These are phyloP conservation scores for Hyalella azteca DNA, from an alignment of 2,888 invertebrate species.

Conservation along the genomic window DNA sequence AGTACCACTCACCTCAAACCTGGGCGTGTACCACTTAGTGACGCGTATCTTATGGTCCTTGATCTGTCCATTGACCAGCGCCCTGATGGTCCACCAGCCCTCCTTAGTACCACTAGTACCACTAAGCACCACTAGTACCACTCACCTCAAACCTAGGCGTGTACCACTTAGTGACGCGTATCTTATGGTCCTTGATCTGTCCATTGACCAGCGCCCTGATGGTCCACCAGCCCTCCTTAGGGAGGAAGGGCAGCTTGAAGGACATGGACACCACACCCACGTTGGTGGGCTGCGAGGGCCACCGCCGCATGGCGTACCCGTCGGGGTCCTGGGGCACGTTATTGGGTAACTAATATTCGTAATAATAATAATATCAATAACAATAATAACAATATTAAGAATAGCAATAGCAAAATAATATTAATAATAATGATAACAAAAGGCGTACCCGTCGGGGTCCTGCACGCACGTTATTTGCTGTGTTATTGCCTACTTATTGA, in stretches of 20 bases:
- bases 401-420: too few relatives aligned
- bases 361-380: too few relatives aligned
- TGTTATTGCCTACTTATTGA: too few relatives aligned
- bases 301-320: conserved; percentile 63
- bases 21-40: conserved; percentile 63
- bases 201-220: conserved; percentile 62
- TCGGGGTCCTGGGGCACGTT: conserved; percentile 63
- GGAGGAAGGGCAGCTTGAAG: conserved; percentile 62
- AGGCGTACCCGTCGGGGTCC: too few relatives aligned
- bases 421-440: too few relatives aligned
- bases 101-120: not conserved
- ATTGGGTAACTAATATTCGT: too few relatives aligned
- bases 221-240: conserved; percentile 64
- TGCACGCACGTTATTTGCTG: too few relatives aligned
- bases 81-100: not conserved
- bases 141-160: conserved; percentile 63
- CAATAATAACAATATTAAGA: too few relatives aligned
- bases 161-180: conserved; percentile 64
- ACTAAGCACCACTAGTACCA: not conserved
- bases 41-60: conserved; percentile 62
- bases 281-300: conserved; percentile 63
- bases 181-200: conserved; percentile 62
- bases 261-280: conserved; percentile 63
- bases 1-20: conserved; percentile 62
- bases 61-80: conserved; percentile 60